Base-by-base conservation (phyloP, 1,140 invertebrate species). In the Ganaspis sp. region DNA sequence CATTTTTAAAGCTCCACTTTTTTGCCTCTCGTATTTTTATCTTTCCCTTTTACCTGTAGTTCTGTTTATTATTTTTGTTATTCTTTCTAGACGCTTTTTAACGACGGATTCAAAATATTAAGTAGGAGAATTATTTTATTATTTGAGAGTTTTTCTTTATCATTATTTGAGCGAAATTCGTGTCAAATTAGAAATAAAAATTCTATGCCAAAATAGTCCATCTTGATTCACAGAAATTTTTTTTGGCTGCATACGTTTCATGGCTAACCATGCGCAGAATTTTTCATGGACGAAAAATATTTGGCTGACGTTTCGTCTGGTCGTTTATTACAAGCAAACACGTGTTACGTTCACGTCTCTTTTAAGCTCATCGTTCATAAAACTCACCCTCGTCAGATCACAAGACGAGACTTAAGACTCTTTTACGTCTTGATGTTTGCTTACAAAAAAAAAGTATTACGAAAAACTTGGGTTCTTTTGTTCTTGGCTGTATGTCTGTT, bases 191-290 rank as follows among this genome's bases (percentile, higher is more conserved):
- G n/a, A n/a, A n/a, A n/a, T n/a, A n/a, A n/a, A n/a, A n/a, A n/a
- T n/a, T n/a, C n/a, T n/a, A n/a, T n/a, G n/a, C n/a, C n/a, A n/a
- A n/a, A n/a, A n/a, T n/a, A n/a, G n/a, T 34, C 6, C 6, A 3
- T 34, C 29, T 34, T 6, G 29, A 6, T 34, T 34, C 29, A 34
- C 2, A 3, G 29, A 34, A 34, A 34, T 34, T 34, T 34, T 34
- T 49, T 49, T 5, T 17, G 45, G 4, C 5, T 81, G 79, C 72
- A 79, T 37, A 72, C 45, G 74, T 69, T 78, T 53, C 74, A 83
- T 83, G 77, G 17, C 17, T n/a, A 49, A 0, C 17, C 45, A 49
- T n/a, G 45, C 45, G 26, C 12, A 64, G 58, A 64, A 64, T 29
- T 29, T 64, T 26, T 64, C 58, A 64, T 29, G 58, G 21, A 64